These are phyloP conservation scores for Lasioglossum villosulum DNA, from an alignment of 2,888 invertebrate species.

Conservation along the genomic window DNA sequence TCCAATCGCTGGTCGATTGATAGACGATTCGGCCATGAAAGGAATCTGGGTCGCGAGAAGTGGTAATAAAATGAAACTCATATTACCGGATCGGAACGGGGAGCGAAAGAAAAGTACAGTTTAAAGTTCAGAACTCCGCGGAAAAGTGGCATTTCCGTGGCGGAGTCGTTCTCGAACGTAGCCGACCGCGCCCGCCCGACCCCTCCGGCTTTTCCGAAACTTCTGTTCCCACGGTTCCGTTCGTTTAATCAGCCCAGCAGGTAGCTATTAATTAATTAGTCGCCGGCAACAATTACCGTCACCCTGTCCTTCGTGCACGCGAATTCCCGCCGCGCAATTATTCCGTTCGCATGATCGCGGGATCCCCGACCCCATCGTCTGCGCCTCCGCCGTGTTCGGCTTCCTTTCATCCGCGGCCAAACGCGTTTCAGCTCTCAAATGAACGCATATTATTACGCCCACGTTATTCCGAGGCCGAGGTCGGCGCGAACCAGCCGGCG, in stretches of 20 bases:
- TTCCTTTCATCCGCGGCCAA: slow-evolving; percentile 51
- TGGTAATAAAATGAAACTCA: neutral
- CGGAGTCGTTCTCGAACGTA: neutral
- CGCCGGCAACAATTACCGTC: slow-evolving; percentile 74
- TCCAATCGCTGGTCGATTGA: neutral
- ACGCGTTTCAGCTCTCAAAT: slow-evolving; percentile 45
- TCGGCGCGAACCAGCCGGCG: slow-evolving; percentile 29
- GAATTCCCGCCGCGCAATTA: slow-evolving; percentile 75
- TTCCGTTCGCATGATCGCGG: slow-evolving; percentile 73
- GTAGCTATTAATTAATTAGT: slow-evolving; percentile 78
- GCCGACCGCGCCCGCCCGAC: neutral
- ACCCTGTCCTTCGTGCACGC: slow-evolving; percentile 70
- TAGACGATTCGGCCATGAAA: neutral
- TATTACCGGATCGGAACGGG: neutral
- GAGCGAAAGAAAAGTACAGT: neutral
- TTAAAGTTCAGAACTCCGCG: neutral
- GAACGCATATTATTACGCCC: slow-evolving; percentile 63
- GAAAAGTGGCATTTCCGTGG: neutral
- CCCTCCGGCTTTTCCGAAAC: slow-evolving; percentile 12
- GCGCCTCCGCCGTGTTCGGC: slow-evolving; percentile 34
- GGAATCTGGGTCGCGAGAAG: neutral
- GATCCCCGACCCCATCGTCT: slow-evolving; percentile 27
- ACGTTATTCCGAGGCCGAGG: slow-evolving; percentile 48
- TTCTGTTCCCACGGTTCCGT: slow-evolving; percentile 25
- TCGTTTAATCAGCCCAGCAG: slow-evolving; percentile 49